phyloP scores from a whole-genome alignment of 2,797 vertebrate genomes.

The Platyrinchus mystaceus region DNA sequence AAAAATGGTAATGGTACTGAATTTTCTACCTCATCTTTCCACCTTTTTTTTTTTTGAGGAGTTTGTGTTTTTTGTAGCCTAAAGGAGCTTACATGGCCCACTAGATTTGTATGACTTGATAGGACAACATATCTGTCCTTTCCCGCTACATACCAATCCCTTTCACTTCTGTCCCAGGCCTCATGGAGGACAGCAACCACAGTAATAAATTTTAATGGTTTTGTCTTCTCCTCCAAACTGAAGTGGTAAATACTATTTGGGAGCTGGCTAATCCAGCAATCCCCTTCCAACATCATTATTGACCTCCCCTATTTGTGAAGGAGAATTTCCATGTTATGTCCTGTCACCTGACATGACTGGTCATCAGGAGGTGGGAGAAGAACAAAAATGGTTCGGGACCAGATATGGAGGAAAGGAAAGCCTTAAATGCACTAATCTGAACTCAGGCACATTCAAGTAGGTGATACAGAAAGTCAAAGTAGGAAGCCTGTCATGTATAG shows the following conservation, averaged over 20 bases:
- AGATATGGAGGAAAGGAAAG: background rate
- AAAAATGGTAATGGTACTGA: background rate
- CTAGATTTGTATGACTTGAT: background rate
- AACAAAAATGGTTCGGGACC: background rate
- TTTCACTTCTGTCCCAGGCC: background rate
- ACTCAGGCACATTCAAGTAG: background rate
- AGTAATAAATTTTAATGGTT: background rate
- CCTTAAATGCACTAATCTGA: background rate
- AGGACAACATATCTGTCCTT: background rate
- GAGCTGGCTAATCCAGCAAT: background rate
- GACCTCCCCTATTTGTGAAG: background rate
- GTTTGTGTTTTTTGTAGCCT: background rate
- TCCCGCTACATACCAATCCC: background rate
- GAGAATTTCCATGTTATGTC: background rate
- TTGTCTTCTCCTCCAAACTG: background rate
- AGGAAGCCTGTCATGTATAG: background rate
- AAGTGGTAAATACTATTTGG: background rate
- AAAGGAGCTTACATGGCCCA: background rate
- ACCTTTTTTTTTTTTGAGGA: too few species aligned
- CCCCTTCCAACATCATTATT: background rate
- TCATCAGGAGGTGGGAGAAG: background rate
- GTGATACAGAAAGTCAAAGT: background rate
- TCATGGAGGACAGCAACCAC: background rate
- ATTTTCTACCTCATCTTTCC: background rate
- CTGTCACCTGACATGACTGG: background rate